Conservation (phyloP, 2,888 invertebrate species). For the Xanthia icteritia region DNA sequence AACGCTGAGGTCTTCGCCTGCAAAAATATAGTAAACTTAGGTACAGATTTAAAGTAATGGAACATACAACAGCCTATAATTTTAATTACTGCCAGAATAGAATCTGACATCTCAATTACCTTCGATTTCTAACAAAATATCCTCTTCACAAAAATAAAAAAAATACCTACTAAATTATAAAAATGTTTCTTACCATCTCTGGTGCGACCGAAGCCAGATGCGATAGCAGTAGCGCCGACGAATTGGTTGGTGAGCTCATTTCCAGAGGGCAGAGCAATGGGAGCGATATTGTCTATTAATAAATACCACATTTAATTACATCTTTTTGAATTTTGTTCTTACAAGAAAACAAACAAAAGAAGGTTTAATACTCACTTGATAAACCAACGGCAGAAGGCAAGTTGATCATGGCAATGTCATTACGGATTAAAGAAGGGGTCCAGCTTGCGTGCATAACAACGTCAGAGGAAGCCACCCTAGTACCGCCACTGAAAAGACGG, state of each 20-base stretch:
- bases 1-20: conserved; percentile 14
- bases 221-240: conserved; percentile 65
- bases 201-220: conserved; percentile 75
- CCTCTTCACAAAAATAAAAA: not conserved
- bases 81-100: not conserved
- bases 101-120: not conserved
- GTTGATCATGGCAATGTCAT: conserved; percentile 77
- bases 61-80: not conserved
- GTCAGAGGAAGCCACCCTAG: conserved; percentile 57
- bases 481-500: conserved; percentile 28
- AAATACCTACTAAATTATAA: not conserved
- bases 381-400: conserved; percentile 60
- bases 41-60: not conserved
- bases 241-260: conserved; percentile 65
- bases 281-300: conserved; percentile 64
- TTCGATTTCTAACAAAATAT: conserved; percentile 1
- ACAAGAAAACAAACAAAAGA: not conserved
- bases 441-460: conserved; percentile 74
- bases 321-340: not conserved
- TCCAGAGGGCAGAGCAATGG: conserved; percentile 69
- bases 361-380: conserved; percentile 64
- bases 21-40: not conserved
- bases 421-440: conserved; percentile 70
- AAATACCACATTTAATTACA: not conserved
- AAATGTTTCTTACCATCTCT: conserved; percentile 60